phyloP scores from a whole-genome alignment of 2,888 invertebrate species.

The Sthenelais limicola region DNA sequence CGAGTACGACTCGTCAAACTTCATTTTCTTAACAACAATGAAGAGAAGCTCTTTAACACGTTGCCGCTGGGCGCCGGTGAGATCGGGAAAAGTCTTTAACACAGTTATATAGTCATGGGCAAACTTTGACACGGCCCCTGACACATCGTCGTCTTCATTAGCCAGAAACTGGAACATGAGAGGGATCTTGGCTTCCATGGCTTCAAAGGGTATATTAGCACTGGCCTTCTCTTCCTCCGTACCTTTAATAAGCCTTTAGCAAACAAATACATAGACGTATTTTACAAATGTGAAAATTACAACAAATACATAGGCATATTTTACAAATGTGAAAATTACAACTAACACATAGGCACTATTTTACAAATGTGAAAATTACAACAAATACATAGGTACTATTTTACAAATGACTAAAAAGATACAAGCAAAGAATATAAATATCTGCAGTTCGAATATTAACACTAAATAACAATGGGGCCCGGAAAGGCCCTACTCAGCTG shows the following conservation, averaged over 20 bases:
- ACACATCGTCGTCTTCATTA: slow-evolving; percentile 75
- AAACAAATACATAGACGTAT: no score
- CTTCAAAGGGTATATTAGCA: slow-evolving; percentile 58
- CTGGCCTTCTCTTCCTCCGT: slow-evolving; percentile 60
- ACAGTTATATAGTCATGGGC: slow-evolving; percentile 74
- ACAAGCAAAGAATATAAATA: no score
- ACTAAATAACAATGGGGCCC: no score
- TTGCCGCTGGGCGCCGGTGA: slow-evolving; percentile 36
- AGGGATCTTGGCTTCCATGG: slow-evolving; percentile 73
- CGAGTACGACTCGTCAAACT: slow-evolving; percentile 74
- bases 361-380: no score
- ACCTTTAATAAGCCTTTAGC: slow-evolving; percentile 66
- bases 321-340: no score
- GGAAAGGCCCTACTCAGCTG: no score
- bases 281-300: background rate
- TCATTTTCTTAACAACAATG: slow-evolving; percentile 74
- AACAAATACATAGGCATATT: background rate
- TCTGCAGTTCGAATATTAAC: no score
- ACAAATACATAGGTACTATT: no score
- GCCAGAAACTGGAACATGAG: slow-evolving; percentile 73
- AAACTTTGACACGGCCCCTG: slow-evolving; percentile 74
- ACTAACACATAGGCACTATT: no score
- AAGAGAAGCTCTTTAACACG: slow-evolving; percentile 67
- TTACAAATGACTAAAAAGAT: no score
- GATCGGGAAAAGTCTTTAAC: slow-evolving; percentile 70